Evolutionary conservation across 2,888 invertebrate genomes (phyloP).

Genomic region (Dascillus cervinus): DNA sequence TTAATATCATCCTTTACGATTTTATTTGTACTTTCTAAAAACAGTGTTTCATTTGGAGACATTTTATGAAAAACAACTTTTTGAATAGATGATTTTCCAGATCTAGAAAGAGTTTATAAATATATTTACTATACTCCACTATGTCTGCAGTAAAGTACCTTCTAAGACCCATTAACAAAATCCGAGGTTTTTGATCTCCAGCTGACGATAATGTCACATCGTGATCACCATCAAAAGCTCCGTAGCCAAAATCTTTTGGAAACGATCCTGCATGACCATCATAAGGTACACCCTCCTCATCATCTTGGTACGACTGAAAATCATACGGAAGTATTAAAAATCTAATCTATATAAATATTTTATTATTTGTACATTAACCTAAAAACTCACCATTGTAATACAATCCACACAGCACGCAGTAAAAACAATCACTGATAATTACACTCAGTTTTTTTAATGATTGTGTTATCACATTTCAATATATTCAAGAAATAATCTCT

Average conservation of each 20-base stretch:
- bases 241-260: slow-evolving; percentile 90
- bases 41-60: slow-evolving; percentile 98
- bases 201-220: slow-evolving; percentile 55
- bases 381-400: too few relatives aligned
- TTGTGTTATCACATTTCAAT: too few relatives aligned
- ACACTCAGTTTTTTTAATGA: too few relatives aligned
- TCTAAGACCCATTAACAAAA: slow-evolving; percentile 89
- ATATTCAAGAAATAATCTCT: too few relatives aligned
- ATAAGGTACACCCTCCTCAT: slow-evolving; percentile 40
- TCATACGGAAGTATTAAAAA: too few relatives aligned
- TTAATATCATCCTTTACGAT: slow-evolving; percentile 97
- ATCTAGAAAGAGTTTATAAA: slow-evolving; percentile 55
- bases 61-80: slow-evolving; percentile 99
- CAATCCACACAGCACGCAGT: too few relatives aligned
- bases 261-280: slow-evolving; percentile 59
- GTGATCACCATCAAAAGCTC: slow-evolving; percentile 75
- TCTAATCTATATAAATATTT: too few relatives aligned
- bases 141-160: slow-evolving; percentile 49
- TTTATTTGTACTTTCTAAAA: slow-evolving; percentile 96
- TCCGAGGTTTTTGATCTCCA: slow-evolving; percentile 83
- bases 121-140: background rate
- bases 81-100: slow-evolving; percentile 98
- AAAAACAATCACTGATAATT: too few relatives aligned
- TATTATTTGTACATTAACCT: too few relatives aligned
- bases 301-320: slow-evolving; percentile 39